phyloP scores from a whole-genome alignment of 1,140 invertebrate species.

The Lineus longissimus region DNA sequence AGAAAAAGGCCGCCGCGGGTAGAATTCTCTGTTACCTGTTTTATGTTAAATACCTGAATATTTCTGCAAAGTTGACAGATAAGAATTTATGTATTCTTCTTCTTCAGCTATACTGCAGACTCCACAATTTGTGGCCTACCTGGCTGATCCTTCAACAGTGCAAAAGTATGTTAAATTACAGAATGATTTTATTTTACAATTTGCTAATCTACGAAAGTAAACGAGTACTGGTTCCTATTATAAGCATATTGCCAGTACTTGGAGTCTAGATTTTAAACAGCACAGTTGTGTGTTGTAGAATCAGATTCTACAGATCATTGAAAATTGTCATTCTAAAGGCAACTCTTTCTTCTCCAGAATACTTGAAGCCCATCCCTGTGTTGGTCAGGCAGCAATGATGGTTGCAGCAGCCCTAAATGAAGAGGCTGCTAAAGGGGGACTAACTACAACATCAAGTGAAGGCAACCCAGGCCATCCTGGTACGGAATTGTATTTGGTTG shows the following conservation, averaged over 20 bases:
- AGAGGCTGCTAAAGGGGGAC: constrained; percentile 25
- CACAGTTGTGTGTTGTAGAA: not conserved
- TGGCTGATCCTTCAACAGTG: constrained; percentile 19
- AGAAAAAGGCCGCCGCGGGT: too few relatives aligned
- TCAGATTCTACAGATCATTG: not conserved
- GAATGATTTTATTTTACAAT: not conserved
- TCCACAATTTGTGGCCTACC: constrained; percentile 24
- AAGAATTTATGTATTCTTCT: not conserved
- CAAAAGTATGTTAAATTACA: constrained; percentile 17
- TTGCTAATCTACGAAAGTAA: not conserved
- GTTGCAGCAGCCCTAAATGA: constrained; percentile 37
- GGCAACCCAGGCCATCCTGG: not conserved
- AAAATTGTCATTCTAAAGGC: not conserved
- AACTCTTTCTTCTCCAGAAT: constrained; percentile 28
- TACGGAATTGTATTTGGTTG: too few relatives aligned
- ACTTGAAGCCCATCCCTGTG: constrained; percentile 46
- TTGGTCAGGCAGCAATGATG: constrained; percentile 36
- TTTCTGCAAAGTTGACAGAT: not conserved
- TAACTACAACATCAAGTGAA: constrained; percentile 9
- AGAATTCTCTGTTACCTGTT: too few relatives aligned
- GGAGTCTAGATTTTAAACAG: not conserved
- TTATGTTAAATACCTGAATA: not conserved
- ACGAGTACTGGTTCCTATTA: not conserved
- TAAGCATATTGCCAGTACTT: not conserved
- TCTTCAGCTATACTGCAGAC: constrained; percentile 28